Conservation (phyloP, 2,888 invertebrate genomes). For the Caenorhabditis virilis region DNA sequence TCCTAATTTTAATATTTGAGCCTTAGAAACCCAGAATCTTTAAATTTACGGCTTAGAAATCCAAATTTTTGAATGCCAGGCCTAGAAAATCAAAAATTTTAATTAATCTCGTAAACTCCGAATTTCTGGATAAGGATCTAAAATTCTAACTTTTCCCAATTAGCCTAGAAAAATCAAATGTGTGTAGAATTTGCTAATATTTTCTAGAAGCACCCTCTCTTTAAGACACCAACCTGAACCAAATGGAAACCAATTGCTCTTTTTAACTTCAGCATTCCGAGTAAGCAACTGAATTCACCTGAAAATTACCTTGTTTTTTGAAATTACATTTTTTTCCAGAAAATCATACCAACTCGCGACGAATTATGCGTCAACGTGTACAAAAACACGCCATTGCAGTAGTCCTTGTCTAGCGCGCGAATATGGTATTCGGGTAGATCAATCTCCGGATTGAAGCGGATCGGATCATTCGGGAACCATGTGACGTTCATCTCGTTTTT, state of each 20-base stretch:
- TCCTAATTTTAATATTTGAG: too few species aligned
- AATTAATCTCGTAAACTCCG: too few species aligned
- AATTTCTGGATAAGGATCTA: too few species aligned
- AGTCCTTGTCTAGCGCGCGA: constrained; percentile 48
- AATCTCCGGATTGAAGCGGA: constrained; percentile 56
- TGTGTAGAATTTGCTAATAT: not conserved
- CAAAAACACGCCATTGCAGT: constrained; percentile 62
- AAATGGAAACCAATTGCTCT: constrained; percentile 74
- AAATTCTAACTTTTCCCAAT: too few species aligned
- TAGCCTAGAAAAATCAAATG: not conserved
- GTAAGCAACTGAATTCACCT: constrained; percentile 58
- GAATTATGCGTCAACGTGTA: constrained; percentile 61
- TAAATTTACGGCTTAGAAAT: too few species aligned
- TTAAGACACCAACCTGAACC: constrained; percentile 62
- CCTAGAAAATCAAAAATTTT: too few species aligned
- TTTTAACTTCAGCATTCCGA: constrained; percentile 67
- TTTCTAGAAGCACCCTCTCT: constrained; percentile 1
- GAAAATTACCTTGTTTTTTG: not conserved
- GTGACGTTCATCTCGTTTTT: constrained; percentile 61
- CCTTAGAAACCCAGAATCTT: too few species aligned
- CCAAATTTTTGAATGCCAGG: too few species aligned
- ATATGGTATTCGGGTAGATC: constrained; percentile 60
- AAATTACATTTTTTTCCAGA: not conserved
- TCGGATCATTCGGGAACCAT: constrained; percentile 59
- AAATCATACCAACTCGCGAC: constrained; percentile 42